phyloP scores from a whole-genome alignment of 2,113 vertebrate species.

The Etia nguti region DNA sequence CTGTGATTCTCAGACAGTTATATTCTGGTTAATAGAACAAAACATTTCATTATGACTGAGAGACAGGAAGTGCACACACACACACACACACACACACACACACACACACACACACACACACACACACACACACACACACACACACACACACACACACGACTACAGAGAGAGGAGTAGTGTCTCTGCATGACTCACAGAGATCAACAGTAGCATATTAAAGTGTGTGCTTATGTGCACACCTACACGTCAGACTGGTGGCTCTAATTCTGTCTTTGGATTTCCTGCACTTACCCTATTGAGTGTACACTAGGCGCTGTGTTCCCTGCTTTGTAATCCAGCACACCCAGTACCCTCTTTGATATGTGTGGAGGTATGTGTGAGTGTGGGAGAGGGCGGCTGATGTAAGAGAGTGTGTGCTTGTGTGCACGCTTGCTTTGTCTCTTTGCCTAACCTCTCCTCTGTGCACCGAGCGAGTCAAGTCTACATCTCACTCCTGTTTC shows the following conservation, averaged over 20 bases:
- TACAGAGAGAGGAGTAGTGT: neutral
- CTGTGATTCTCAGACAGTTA: neutral
- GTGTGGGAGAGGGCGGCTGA: neutral
- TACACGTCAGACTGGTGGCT: conserved; percentile 31
- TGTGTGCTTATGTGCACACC: neutral
- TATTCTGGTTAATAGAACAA: conserved; percentile 78
- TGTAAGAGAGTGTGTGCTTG: neutral
- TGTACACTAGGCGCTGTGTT: conserved; percentile 12
- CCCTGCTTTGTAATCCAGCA: conserved; percentile 46
- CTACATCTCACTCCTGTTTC: conserved; percentile 23
- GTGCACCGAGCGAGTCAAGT: conserved; percentile 17
- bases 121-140: neutral
- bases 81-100: neutral
- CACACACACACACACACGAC: neutral
- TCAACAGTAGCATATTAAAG: conserved; percentile 10
- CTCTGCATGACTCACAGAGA: neutral
- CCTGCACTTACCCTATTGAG: conserved; percentile 24
- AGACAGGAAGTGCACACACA: conserved; percentile 43
- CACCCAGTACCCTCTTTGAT: conserved; percentile 20
- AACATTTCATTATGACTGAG: conserved; percentile 88
- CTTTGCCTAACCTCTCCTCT: conserved; percentile 34
- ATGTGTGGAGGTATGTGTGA: conserved; percentile 15
- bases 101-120: neutral
- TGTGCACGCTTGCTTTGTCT: neutral
- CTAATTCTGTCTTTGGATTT: conserved; percentile 49